Evolutionary conservation across 2,888 invertebrate species (phyloP), one percentile per base, ranked within the genome.

Genomic region (Leptinotarsa peninsularis): DNA sequence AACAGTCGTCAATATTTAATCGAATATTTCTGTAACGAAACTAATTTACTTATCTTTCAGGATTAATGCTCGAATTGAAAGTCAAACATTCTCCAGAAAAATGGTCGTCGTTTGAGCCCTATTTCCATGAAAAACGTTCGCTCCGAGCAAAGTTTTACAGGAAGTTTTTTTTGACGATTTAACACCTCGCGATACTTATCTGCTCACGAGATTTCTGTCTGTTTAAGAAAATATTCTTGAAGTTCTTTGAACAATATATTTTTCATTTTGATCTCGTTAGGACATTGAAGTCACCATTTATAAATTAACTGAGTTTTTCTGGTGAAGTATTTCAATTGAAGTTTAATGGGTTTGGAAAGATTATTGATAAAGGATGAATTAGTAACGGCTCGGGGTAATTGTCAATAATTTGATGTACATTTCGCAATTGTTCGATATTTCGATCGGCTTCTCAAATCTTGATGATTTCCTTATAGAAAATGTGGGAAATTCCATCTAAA

Each of bases 191-290:
- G 18, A 49, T 43, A 49, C 70, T 70, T 70, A 70, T 70, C 58
- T 58, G 70, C 23, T 70, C 33, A 70, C 43, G 70, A 21, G 21
- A 70, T 70, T 60, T 70, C 49, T 70, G 70, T 21, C 70, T 49
- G 23, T 70, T 60, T 27, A 5, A 49, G 18, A 70, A 70, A 17
- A 49, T 17, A 58, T 60, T 60, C 23, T 49, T 27, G 54, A 60
- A 70, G 70, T 60, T 70, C 23, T 54, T 49, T 27, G 49, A 58
- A 70, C 60, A 70, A 70, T 70, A 58, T 70, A 23, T 70, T 70
- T 17, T 70, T 43, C 10, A 21, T 43, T 60, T 58, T 58, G 0
- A 70, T 33, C 58, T 58, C 23, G 4, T 49, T 18, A 21, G 43
- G 17, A 60, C 10, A 7, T 52, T 27, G 23, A n/a, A 70, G 23